phyloP scores from a whole-genome alignment of 2,888 invertebrate species.

The Heliconius aoede region DNA sequence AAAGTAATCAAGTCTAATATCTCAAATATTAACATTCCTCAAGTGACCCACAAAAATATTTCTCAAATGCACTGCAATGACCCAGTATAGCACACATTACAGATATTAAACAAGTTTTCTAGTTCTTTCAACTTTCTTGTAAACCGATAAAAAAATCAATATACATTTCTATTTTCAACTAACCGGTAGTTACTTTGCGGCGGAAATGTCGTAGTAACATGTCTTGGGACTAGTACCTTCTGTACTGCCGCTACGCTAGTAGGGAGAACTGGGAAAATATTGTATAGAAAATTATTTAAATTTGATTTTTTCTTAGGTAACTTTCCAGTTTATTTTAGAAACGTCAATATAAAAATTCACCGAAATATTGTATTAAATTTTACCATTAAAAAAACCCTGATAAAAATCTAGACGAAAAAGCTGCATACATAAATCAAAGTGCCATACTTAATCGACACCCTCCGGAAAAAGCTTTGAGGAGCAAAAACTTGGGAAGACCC shows the following conservation, averaged over 20 bases:
- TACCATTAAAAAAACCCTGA: slow-evolving; percentile 1
- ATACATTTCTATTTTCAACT: slow-evolving; percentile 38
- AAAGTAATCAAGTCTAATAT: too few species aligned
- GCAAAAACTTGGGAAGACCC: slow-evolving; percentile 69
- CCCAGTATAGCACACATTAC: not conserved
- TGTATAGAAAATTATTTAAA: not conserved
- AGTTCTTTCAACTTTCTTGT: too few species aligned
- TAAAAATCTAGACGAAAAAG: slow-evolving; percentile 25
- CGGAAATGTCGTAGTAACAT: slow-evolving; percentile 27
- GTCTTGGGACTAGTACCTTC: slow-evolving; percentile 20
- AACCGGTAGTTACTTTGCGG: slow-evolving; percentile 36
- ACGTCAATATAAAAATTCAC: not conserved
- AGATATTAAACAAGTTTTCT: not conserved
- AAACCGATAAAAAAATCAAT: slow-evolving; percentile 38
- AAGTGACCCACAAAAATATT: not conserved
- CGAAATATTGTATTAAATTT: not conserved
- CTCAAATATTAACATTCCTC: not conserved
- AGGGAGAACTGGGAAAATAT: slow-evolving; percentile 2
- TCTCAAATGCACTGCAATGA: too few species aligned
- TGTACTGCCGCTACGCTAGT: slow-evolving; percentile 13
- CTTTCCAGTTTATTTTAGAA: not conserved
- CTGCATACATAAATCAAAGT: slow-evolving; percentile 74
- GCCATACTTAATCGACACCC: slow-evolving; percentile 67
- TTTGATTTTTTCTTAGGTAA: not conserved
- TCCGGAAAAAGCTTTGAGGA: slow-evolving; percentile 51